These are phyloP conservation scores for Drosophila anomalata DNA, from an alignment of 2,888 invertebrate species.

Conservation along the genomic window DNA sequence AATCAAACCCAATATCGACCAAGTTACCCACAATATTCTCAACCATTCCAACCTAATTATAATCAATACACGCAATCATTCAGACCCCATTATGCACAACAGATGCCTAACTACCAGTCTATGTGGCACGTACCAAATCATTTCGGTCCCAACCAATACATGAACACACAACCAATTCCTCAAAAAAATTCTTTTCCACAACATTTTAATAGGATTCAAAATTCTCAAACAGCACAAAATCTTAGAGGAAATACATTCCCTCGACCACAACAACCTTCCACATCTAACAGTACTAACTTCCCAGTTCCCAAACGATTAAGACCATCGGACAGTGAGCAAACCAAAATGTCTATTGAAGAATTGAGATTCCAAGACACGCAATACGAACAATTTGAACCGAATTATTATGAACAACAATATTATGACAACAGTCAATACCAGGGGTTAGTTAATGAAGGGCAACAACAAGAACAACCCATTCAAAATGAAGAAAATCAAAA, in stretches of 20 bases:
- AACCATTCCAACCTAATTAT: neutral
- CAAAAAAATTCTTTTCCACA: constrained; percentile 4
- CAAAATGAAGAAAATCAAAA: neutral
- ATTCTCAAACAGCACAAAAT: constrained; percentile 5
- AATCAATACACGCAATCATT: constrained; percentile 6
- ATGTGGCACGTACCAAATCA: constrained; percentile 3
- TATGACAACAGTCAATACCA: neutral
- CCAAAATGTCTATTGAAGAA: constrained; percentile 12
- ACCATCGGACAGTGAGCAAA: constrained; percentile 4
- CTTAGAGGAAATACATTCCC: constrained; percentile 2
- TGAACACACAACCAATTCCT: neutral
- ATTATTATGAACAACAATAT: neutral
- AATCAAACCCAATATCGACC: neutral
- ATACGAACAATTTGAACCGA: neutral
- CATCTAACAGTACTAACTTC: constrained; percentile 7
- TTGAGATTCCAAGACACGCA: neutral
- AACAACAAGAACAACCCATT: neutral
- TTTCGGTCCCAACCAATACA: constrained; percentile 6
- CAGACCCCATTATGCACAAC: constrained; percentile 3
- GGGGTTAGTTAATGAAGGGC: neutral
- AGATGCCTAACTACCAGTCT: neutral
- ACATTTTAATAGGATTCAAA: constrained; percentile 7
- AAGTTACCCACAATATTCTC: neutral
- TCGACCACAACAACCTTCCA: neutral
- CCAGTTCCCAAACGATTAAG: constrained; percentile 7